phyloP scores from a whole-genome alignment of 1,140 invertebrate species.

The Polypedilum vanderplanki region DNA sequence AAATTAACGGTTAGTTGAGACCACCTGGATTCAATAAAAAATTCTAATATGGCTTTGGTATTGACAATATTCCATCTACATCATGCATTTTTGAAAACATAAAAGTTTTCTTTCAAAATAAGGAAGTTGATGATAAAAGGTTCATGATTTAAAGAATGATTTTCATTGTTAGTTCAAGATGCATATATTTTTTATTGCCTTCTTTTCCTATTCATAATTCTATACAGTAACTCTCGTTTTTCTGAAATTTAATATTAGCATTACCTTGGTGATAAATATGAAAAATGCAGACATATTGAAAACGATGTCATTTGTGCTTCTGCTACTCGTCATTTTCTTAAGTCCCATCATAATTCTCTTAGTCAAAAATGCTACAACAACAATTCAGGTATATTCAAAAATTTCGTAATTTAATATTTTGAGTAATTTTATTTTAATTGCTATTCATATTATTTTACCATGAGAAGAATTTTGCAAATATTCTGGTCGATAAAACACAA shows the following conservation, averaged over 20 bases:
- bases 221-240: neutral
- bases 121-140: neutral
- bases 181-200: no score
- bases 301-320: conserved; percentile 43
- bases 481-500: conserved; percentile 62
- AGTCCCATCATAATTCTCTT: conserved; percentile 49
- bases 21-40: no score
- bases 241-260: neutral
- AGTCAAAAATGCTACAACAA: conserved; percentile 46
- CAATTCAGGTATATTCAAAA: conserved; percentile 44
- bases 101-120: no score
- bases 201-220: neutral
- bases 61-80: no score
- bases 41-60: no score
- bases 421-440: neutral
- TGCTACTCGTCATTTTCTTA: conserved; percentile 46
- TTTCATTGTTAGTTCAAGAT: no score
- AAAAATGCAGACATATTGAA: conserved; percentile 35
- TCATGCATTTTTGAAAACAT: no score
- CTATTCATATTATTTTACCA: neutral
- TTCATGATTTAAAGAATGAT: no score
- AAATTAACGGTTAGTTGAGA: no score
- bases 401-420: neutral
- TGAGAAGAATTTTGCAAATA: conserved; percentile 56
- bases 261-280: neutral